These are phyloP conservation scores for Eilema caniola DNA, from an alignment of 2,888 invertebrate genomes.

Conservation along the genomic window DNA sequence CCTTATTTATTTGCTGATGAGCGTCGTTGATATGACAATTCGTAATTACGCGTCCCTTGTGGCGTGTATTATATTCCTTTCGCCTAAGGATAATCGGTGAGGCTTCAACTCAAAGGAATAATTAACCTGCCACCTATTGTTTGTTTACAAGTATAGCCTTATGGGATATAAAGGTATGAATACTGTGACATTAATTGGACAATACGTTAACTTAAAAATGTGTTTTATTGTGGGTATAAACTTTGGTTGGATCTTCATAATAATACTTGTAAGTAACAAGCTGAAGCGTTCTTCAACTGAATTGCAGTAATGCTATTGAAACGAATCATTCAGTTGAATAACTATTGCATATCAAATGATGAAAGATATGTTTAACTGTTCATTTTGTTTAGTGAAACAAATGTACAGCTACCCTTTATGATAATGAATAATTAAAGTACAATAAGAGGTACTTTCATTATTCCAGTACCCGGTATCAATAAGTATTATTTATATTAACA, in stretches of 20 bases:
- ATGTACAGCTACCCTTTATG: too few species aligned
- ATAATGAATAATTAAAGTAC: too few species aligned
- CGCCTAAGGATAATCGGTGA: constrained; percentile 24
- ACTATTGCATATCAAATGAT: too few species aligned
- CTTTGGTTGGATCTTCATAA: background rate
- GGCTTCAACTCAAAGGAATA: constrained; percentile 30
- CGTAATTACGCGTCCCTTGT: constrained; percentile 18
- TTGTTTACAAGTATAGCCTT: constrained; percentile 38
- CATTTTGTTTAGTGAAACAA: too few species aligned
- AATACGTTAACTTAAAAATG: constrained; percentile 19
- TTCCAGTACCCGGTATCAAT: too few species aligned
- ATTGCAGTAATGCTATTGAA: background rate
- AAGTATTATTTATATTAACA: too few species aligned
- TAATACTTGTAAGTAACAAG: background rate
- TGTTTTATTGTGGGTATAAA: constrained; percentile 3
- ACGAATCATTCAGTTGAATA: background rate
- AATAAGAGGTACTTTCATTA: too few species aligned
- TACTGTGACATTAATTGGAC: constrained; percentile 34
- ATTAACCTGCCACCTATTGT: constrained; percentile 34
- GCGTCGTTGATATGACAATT: constrained; percentile 10
- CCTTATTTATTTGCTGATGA: constrained; percentile 11
- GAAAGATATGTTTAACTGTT: too few species aligned
- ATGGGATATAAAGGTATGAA: constrained; percentile 31
- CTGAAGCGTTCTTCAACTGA: background rate
- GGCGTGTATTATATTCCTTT: constrained; percentile 5